phyloP scores from a whole-genome alignment of 2,888 invertebrate genomes.

The Drosophila subsilvestris region DNA sequence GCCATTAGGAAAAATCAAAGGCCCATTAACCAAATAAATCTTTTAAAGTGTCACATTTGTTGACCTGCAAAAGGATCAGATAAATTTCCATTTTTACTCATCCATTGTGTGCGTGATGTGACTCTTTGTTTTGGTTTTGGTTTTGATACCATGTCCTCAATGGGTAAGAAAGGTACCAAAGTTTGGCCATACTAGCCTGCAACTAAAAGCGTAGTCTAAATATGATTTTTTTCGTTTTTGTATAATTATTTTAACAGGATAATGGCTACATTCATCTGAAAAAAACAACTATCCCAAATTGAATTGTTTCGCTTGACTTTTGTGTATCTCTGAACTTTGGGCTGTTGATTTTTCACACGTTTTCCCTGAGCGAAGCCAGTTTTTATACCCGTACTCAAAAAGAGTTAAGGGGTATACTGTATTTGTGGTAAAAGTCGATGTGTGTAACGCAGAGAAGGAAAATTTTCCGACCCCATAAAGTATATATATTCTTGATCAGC shows the following conservation, averaged over 20 bases:
- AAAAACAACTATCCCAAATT: slow-evolving; percentile 14
- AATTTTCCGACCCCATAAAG: too few species aligned
- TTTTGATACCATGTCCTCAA: not conserved
- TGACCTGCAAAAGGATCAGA: slow-evolving; percentile 20
- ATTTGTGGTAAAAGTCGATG: too few species aligned
- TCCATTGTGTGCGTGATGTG: slow-evolving; percentile 46
- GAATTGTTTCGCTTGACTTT: slow-evolving; percentile 30
- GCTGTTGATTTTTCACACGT: slow-evolving; percentile 23
- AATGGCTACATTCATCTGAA: slow-evolving; percentile 33
- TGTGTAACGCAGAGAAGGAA: too few species aligned
- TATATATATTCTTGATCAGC: too few species aligned
- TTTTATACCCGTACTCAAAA: too few species aligned
- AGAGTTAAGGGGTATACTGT: too few species aligned
- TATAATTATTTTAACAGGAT: slow-evolving; percentile 40
- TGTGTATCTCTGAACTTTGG: slow-evolving; percentile 2
- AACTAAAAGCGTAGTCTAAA: not conserved
- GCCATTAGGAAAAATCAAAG: slow-evolving; percentile 1
- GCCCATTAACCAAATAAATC: slow-evolving; percentile 30
- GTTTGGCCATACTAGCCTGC: not conserved
- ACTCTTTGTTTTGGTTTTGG: slow-evolving; percentile 38
- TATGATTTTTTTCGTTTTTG: too few species aligned
- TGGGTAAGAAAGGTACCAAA: not conserved
- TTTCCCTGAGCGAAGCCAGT: not conserved
- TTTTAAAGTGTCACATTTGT: slow-evolving; percentile 34
- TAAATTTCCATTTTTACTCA: slow-evolving; percentile 43